Evolutionary conservation across 64 coral and sea anemone species (phyloP), one percentile per base, ranked within the genome.

Genomic region (Pocillopora damicornis): DNA sequence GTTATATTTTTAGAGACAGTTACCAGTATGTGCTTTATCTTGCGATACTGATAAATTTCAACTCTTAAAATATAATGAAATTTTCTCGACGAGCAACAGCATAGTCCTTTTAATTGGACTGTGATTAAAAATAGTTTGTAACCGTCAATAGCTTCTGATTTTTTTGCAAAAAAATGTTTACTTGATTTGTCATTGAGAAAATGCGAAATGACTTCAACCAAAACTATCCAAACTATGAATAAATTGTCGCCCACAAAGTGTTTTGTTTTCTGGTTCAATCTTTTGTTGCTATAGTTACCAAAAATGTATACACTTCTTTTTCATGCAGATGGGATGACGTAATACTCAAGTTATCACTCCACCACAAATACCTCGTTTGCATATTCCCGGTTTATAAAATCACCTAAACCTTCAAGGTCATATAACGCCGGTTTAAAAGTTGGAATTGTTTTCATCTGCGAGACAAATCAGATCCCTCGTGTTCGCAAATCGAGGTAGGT

Each of bases 271-370:
- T 71, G 57, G 81, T 11, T 73, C 72, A 37, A 85, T 85, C 64
- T 58, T 25, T 22, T 68, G 22, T 85, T 38, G 63, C n/a, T 37
- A 72, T 73, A 36, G 22, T 13, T 56, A 9, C 0, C 23, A 57
- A 35, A 37, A 17, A 5, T 58, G 80, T 67, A 3, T 73, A 58
- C 18, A 85, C 16, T 85, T 18, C 38, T 58, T 71, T 73, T 85
- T 58, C 11, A 72, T 85, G 37, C 81, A 85, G 72, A 85, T 73
- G 11, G 30, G 2, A 57, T 85, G 81, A 85, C 65, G 81, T 85
- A 36, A 85, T 73, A 1, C 18, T 11, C 11, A 12, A 60, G 14
- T 79, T 60, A 60, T 13, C 64, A 71, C 18, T 71, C 22, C 9
- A 11, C 67, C 5, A 22, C 67, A 71, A 10, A 71, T 11, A 11